Conservation (phyloP, 2,888 invertebrate genomes). For the Hyposoter didymator region DNA sequence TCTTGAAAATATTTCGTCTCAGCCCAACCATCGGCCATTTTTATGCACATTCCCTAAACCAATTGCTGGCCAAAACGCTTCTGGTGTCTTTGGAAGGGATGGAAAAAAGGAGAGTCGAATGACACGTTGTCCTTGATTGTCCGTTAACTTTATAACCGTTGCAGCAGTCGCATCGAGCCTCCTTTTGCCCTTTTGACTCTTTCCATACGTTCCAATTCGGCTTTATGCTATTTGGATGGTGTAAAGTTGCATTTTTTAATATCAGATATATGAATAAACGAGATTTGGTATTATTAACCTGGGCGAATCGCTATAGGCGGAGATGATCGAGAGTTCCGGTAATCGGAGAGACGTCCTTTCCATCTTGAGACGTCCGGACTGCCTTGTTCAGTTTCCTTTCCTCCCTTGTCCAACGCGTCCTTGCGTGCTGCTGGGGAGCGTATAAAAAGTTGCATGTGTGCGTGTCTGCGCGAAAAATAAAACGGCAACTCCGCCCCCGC, state of each 20-base stretch:
- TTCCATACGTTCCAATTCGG: slow-evolving; percentile 4
- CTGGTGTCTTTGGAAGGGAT: background rate
- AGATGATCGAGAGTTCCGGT: slow-evolving; percentile 57
- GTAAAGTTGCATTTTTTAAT: slow-evolving; percentile 22
- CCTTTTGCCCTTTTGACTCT: slow-evolving; percentile 58
- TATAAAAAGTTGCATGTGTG: slow-evolving; percentile 28
- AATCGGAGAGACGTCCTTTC: slow-evolving; percentile 55
- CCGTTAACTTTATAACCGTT: slow-evolving; percentile 59
- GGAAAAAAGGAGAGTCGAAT: background rate
- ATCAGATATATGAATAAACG: background rate
- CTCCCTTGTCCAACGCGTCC: slow-evolving; percentile 44
- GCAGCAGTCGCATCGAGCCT: slow-evolving; percentile 12
- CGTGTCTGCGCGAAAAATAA: slow-evolving; percentile 65
- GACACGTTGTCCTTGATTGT: slow-evolving; percentile 48
- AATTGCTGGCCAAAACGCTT: slow-evolving; percentile 6
- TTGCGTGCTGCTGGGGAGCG: background rate
- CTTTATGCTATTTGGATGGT: background rate
- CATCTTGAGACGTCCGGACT: slow-evolving; percentile 54
- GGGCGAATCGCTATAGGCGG: background rate
- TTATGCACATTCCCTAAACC: background rate
- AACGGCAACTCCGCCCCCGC: slow-evolving; percentile 81
- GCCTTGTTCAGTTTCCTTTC: slow-evolving; percentile 23
- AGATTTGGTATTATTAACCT: background rate
- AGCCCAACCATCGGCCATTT: background rate
- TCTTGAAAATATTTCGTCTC: slow-evolving; percentile 3